A percentile compares a stretch with the other conserved stretches of the same genome.
Evolutionary conservation across 2,888 invertebrate species (phyloP).

Genomic region (Hecatera dysodea): DNA sequence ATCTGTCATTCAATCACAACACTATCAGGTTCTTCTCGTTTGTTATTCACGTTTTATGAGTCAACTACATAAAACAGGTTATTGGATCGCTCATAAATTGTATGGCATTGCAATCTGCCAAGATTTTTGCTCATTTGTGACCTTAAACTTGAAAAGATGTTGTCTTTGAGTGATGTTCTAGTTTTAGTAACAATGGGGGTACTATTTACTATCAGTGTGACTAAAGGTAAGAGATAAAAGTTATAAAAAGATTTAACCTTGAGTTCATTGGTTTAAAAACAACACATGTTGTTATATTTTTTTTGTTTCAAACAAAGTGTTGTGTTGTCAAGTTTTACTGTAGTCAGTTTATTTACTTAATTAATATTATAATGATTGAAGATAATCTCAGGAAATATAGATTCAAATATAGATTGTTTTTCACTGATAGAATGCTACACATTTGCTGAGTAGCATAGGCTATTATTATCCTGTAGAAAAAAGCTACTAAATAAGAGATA

Average conservation of each 20-base stretch:
- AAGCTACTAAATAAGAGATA: too few species aligned
- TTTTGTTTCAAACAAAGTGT: not conserved
- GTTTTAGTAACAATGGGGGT: slow-evolving; percentile 54
- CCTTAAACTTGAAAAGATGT: slow-evolving; percentile 26
- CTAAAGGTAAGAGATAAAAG: slow-evolving; percentile 38
- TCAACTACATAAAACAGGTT: slow-evolving; percentile 51
- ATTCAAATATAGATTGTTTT: not conserved
- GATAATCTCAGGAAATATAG: not conserved
- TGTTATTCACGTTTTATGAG: slow-evolving; percentile 46
- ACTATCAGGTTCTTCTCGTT: slow-evolving; percentile 33
- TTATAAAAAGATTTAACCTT: not conserved
- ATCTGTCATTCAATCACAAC: slow-evolving; percentile 24
- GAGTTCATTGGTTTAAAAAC: not conserved
- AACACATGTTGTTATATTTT: not conserved
- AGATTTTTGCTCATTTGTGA: slow-evolving; percentile 11
- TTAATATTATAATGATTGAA: not conserved
- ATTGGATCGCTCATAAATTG: slow-evolving; percentile 28
- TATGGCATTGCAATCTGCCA: slow-evolving; percentile 23
- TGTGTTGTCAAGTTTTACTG: not conserved
- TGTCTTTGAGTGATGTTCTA: slow-evolving; percentile 52
- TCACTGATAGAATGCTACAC: not conserved
- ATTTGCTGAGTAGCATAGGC: not conserved
- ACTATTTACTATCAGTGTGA: slow-evolving; percentile 47
- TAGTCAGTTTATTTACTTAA: too few species aligned
- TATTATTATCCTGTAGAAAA: not conserved